These are phyloP conservation scores for Zaprionus capensis DNA, from an alignment of 1,140 invertebrate genomes.

Conservation along the genomic window DNA sequence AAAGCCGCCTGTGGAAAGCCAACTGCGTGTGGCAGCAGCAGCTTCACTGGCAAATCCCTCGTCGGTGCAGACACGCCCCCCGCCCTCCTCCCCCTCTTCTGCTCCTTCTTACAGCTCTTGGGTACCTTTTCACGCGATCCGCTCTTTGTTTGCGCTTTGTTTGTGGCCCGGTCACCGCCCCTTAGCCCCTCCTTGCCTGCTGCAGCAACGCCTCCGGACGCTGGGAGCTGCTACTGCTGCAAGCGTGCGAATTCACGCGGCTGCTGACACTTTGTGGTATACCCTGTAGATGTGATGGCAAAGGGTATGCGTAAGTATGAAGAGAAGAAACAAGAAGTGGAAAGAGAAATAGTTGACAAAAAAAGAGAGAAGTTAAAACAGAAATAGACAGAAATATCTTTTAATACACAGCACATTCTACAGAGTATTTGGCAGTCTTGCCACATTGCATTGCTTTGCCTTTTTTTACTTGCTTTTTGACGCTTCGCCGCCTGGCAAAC, in stretches of 20 bases:
- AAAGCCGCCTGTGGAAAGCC: constrained; percentile 34
- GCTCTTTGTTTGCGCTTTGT: constrained; percentile 75
- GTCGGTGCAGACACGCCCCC: background rate
- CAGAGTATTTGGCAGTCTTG: constrained; percentile 13
- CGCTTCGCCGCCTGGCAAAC: constrained; percentile 48
- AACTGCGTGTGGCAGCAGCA: constrained; percentile 39
- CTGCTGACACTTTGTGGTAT: constrained; percentile 70
- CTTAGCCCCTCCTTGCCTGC: background rate
- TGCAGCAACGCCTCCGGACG: constrained; percentile 6
- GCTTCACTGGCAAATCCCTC: background rate
- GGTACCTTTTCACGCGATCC: constrained; percentile 72
- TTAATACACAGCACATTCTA: background rate
- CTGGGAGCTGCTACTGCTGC: constrained; percentile 22
- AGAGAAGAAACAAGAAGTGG: background rate
- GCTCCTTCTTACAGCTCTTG: constrained; percentile 39
- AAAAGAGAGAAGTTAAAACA: background rate
- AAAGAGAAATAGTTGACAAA: background rate
- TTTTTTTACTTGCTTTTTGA: constrained; percentile 47
- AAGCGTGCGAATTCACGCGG: constrained; percentile 71
- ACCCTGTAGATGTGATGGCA: background rate
- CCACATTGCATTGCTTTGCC: background rate
- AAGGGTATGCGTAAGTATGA: background rate
- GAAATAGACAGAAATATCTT: background rate
- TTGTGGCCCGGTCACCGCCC: constrained; percentile 43
- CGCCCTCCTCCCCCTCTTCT: background rate